Evolutionary conservation across 1,140 invertebrate species (phyloP).

Genomic region (Geopemphigus sp.): DNA sequence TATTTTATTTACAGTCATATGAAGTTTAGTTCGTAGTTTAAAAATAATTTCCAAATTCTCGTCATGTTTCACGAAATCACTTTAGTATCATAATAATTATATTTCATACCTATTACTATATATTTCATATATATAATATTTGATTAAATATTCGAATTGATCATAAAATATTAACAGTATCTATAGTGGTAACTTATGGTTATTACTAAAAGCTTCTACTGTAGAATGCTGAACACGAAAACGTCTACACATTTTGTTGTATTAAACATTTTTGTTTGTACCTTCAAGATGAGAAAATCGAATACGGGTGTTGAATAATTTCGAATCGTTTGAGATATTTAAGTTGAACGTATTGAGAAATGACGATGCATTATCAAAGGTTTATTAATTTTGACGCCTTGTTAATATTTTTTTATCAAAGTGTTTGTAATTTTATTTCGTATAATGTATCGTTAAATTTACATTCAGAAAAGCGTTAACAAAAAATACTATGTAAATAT

Average conservation of each 20-base stretch:
- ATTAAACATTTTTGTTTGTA: background rate
- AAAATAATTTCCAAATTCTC: background rate
- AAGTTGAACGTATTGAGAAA: background rate
- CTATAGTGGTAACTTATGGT: too few species aligned
- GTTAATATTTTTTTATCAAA: background rate
- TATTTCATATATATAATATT: background rate
- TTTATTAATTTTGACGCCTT: background rate
- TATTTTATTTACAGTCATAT: background rate
- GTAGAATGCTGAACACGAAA: slow-evolving; percentile 14
- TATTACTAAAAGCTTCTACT: slow-evolving; percentile 1
- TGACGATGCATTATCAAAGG: background rate
- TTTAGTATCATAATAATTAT: background rate
- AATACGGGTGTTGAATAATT: background rate
- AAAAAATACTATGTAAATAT: too few species aligned
- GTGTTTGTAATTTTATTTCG: background rate
- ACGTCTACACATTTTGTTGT: background rate
- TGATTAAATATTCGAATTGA: slow-evolving; percentile 14
- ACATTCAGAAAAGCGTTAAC: too few species aligned
- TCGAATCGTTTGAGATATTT: background rate
- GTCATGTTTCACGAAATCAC: background rate
- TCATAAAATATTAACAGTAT: slow-evolving; percentile 25
- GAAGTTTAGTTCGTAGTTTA: background rate
- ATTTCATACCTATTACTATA: background rate
- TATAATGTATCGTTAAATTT: background rate
- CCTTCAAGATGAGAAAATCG: background rate